Conservation (phyloP, 2,797 vertebrate species). For the Scleropages formosus region DNA sequence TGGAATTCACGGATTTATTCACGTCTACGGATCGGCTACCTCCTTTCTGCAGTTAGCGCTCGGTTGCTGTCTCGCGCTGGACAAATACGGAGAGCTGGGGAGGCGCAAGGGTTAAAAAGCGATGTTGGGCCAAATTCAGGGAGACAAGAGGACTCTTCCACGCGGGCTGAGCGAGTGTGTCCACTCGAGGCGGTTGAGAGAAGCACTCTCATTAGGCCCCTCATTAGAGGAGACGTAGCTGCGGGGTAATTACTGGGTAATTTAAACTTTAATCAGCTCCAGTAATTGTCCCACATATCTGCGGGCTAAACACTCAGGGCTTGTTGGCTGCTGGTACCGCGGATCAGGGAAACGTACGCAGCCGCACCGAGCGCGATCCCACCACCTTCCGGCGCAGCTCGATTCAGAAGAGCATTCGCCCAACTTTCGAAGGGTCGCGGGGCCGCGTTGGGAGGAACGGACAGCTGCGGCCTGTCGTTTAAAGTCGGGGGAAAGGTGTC, state of each 20-base stretch:
- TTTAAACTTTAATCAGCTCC: slow-evolving; percentile 21
- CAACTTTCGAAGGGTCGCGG: no score
- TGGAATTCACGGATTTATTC: no score
- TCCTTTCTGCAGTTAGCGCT: no score
- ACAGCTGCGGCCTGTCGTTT: not conserved
- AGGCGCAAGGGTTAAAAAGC: not conserved
- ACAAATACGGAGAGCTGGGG: not conserved
- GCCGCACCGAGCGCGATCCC: not conserved
- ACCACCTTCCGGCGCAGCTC: not conserved
- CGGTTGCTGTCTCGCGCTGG: no score
- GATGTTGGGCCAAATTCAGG: slow-evolving; percentile 19
- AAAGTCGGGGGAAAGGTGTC: not conserved
- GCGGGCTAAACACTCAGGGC: slow-evolving; percentile 12
- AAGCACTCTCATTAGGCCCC: slow-evolving; percentile 16
- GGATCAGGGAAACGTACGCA: not conserved
- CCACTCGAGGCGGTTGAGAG: not conserved
- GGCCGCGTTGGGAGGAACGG: no score
- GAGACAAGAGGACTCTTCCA: slow-evolving; percentile 8
- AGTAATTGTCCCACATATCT: slow-evolving; percentile 26
- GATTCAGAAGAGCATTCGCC: no score
- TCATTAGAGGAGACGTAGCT: slow-evolving; percentile 14
- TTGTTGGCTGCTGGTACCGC: slow-evolving; percentile 13
- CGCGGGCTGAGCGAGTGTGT: not conserved
- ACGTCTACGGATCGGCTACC: no score
- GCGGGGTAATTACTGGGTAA: slow-evolving; percentile 17